Evolutionary conservation across 2,113 vertebrate species (phyloP), one percentile per base, ranked within the genome.

Genomic region (Piaya cayana): DNA sequence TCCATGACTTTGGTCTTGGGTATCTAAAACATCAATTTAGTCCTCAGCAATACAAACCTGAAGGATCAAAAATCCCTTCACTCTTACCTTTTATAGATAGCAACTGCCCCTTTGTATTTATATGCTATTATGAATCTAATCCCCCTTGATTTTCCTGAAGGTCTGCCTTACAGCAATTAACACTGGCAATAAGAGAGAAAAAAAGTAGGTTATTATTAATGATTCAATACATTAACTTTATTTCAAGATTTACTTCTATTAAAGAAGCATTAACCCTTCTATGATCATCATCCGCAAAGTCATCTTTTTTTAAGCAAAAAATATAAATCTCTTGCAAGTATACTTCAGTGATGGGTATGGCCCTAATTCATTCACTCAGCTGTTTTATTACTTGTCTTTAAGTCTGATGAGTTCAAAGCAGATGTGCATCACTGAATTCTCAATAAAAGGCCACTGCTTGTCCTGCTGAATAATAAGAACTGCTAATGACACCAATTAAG

Each of bases 401-500:
- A 98, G 87, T 97, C 95, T 97, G 97, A 97, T 97, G 97, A 97
- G 90, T 97, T 97, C 95, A 88, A 94, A 95, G 83, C 95, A 98
- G 98, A 97, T 96, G 96, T 97, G 93, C 97, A 95, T 97, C 97
- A 95, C 97, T 97, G 95, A 97, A 96, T 98, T 97, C 96, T 96
- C 93, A 97, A 96, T 98, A 97, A 98, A 98, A 97, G 97, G 86
- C 97, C 96, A 97, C 93, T 96, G 82, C 94, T 98, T 98, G 97
- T 97, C 97, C 97, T 97, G 96, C 86, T 97, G 97, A 98, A 98
- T 98, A 97, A 96, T 97, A 98, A 97, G 97, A 97, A 96, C 93
- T 16, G 62, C 90, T 98, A 98, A 98, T 98, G 97, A 97, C 94
- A 95, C 96, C 96, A 98, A 97, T 98, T 98, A 98, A 97, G 96